Evolutionary conservation across 1,140 invertebrate species (phyloP).

Genomic region (Latrodectus geometricus): DNA sequence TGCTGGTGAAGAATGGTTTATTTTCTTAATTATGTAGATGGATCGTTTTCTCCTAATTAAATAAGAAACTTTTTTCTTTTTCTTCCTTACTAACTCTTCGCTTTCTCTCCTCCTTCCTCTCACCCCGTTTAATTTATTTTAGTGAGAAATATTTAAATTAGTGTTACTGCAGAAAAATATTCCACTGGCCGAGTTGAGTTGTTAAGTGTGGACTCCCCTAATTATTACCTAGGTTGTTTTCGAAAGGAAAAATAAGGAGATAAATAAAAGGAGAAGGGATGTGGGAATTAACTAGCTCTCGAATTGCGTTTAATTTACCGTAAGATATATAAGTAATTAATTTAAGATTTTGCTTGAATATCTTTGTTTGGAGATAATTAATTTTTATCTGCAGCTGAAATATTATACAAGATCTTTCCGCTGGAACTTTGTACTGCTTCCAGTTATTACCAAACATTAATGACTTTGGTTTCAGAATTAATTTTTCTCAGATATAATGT

Average conservation of each 20-base stretch:
- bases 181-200: not conserved
- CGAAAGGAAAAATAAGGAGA: not conserved
- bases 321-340: constrained; percentile 37
- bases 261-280: constrained; percentile 5
- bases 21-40: constrained; percentile 50
- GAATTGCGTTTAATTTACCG: constrained; percentile 34
- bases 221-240: not conserved
- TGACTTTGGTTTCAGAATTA: no score
- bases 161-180: not conserved
- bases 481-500: no score
- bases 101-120: no score
- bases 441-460: no score
- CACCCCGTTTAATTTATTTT: constrained; percentile 38
- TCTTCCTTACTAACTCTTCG: no score
- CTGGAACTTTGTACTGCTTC: no score
- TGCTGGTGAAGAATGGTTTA: constrained; percentile 32
- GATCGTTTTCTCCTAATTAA: constrained; percentile 51
- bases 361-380: not conserved
- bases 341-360: constrained; percentile 28
- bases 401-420: no score
- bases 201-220: not conserved
- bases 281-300: not conserved
- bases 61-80: constrained; percentile 21
- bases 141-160: constrained; percentile 53
- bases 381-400: not conserved